Evolutionary conservation across 2,113 vertebrate genomes (phyloP), one percentile per base, ranked within the genome.

Genomic region (Gobiocypris rarus): DNA sequence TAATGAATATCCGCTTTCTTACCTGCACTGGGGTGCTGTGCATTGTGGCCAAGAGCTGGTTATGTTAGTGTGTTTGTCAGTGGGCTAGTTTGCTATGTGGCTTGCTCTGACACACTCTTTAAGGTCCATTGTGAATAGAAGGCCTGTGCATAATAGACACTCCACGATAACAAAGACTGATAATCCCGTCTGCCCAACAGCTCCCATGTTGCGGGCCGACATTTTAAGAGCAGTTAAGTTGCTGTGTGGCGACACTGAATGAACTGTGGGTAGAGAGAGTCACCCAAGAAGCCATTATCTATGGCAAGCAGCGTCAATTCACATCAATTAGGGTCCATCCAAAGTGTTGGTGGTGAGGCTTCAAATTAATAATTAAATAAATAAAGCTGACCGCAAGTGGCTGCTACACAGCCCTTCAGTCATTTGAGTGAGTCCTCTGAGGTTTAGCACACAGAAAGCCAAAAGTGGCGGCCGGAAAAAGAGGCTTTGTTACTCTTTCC

Each of bases 341-440:
- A 91, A 94, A 92, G 92, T 94, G 94, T 94, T 93, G 92, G 93
- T 91, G 92, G 92, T 93, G 92, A 92, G 92, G 89, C 92, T 92
- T 94, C 93, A 94, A 93, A 95, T 94, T 92, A 94, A 93, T 93
- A 93, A 93, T 94, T 93, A 94, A 95, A 94, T 93, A 94, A 94
- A 90, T 86, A 88, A 81, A 71, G 83, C 63, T 84, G 79, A 94
- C 92, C 93, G 90, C 92, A 94, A 93, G 92, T 92, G 92, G 90
- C 90, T 86, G 91, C 89, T 89, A 92, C 92, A 90, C 91, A 88
- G 92, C 89, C 92, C 93, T 94, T 93, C 91, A 94, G 93, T 93
- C 93, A 94, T 92, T 90, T 88, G 92, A 94, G 91, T 93, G 90
- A 93, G 93, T 93, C 94, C 86, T 45, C 50, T 89, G 94, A 91